phyloP scores from a whole-genome alignment of 2,797 vertebrate species.

The Falco cherrug region DNA sequence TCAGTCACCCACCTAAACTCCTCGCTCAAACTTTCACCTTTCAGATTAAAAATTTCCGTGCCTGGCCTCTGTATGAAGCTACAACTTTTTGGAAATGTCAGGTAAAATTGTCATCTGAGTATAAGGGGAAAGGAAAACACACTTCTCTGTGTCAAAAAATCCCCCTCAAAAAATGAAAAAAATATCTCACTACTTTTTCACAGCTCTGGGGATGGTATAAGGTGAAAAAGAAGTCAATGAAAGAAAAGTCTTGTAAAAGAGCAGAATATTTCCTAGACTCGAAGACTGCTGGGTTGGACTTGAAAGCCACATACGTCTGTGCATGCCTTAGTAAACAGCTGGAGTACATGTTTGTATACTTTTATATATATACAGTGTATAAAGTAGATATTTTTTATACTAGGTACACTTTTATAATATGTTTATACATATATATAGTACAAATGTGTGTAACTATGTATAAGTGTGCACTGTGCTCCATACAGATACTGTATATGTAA shows the following conservation, averaged over 20 bases:
- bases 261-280: not conserved
- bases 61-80: not conserved
- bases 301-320: not conserved
- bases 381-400: not conserved
- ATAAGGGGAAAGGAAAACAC: not conserved
- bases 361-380: not conserved
- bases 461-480: not conserved
- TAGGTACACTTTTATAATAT: not conserved
- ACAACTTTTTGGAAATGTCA: conserved; percentile 10
- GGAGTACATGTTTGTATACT: not conserved
- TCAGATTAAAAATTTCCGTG: conserved; percentile 28
- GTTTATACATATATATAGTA: not conserved
- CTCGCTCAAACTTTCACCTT: not conserved
- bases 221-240: not conserved
- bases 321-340: not conserved
- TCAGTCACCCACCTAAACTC: not conserved
- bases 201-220: not conserved
- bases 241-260: not conserved
- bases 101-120: not conserved
- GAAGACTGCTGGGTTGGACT: not conserved
- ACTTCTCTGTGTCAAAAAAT: not conserved
- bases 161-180: not conserved
- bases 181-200: not conserved
- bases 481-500: not conserved
- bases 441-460: not conserved